Evolutionary conservation across 2,113 vertebrate genomes (phyloP).

Genomic region (Falcunculus frontatus): DNA sequence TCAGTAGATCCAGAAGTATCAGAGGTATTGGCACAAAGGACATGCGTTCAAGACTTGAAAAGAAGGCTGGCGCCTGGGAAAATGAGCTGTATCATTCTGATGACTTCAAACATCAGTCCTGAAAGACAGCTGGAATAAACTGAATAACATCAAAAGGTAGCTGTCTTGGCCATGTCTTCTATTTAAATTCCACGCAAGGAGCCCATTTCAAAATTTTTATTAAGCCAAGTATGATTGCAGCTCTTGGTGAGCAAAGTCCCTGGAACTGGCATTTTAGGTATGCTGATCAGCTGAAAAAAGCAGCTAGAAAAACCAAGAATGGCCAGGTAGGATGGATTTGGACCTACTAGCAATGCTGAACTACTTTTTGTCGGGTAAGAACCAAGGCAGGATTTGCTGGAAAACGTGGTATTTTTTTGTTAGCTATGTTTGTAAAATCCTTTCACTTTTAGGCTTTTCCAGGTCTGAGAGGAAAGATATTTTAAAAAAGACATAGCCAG

Average conservation of each 20-base stretch:
- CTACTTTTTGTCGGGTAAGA: background rate
- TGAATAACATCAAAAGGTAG: background rate
- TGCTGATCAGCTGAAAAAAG: background rate
- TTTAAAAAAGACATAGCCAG: background rate
- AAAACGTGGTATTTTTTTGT: background rate
- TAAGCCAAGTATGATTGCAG: background rate
- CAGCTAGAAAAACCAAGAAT: background rate
- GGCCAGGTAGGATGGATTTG: background rate
- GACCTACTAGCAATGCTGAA: background rate
- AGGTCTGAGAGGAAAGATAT: background rate
- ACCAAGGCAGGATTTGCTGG: background rate
- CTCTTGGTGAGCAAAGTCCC: background rate
- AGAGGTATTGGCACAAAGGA: background rate
- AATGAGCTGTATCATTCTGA: background rate
- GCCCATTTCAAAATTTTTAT: background rate
- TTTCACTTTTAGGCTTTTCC: background rate
- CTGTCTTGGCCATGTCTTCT: background rate
- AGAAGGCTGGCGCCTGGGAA: background rate
- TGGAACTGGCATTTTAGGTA: background rate
- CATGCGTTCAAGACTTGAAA: background rate
- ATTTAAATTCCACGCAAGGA: background rate
- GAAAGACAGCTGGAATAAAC: background rate
- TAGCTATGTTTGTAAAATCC: background rate
- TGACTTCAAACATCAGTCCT: background rate
- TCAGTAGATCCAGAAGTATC: background rate